phyloP scores from a whole-genome alignment of 2,797 vertebrate species.

The Amazonetta brasiliensis region DNA sequence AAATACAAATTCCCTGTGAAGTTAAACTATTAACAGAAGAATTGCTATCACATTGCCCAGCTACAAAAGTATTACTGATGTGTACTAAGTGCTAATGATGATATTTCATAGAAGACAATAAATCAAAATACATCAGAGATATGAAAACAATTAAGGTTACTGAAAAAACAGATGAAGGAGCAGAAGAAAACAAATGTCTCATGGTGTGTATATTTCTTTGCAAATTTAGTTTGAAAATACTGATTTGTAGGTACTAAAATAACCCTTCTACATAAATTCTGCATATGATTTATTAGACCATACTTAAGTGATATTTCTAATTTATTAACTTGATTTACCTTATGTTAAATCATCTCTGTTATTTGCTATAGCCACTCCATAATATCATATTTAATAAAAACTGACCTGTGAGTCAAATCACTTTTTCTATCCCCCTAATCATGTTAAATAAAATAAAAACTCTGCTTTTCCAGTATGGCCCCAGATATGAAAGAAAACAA shows the following conservation, averaged over 20 bases:
- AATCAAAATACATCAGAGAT: conserved; percentile 29
- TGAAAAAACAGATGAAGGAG: background rate
- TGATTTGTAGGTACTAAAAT: background rate
- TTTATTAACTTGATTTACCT: background rate
- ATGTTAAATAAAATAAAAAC: conserved; percentile 6
- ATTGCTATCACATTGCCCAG: background rate
- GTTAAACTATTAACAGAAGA: background rate
- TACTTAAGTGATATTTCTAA: background rate
- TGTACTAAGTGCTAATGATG: background rate
- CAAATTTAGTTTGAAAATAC: background rate
- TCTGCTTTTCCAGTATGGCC: background rate
- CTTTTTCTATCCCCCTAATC: background rate
- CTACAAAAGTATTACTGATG: background rate
- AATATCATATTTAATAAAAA: background rate
- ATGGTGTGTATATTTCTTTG: fast-evolving
- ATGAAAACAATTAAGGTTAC: background rate
- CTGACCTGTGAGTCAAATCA: background rate
- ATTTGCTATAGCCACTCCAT: background rate
- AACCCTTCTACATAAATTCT: background rate
- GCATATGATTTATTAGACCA: background rate
- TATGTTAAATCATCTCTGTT: background rate
- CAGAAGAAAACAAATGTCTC: background rate
- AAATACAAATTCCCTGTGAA: background rate
- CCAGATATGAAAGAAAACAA: conserved; percentile 33
- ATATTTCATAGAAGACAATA: conserved; percentile 30